Evolutionary conservation across 2,797 vertebrate genomes (phyloP).

Genomic region (Clarias laeviceps): DNA sequence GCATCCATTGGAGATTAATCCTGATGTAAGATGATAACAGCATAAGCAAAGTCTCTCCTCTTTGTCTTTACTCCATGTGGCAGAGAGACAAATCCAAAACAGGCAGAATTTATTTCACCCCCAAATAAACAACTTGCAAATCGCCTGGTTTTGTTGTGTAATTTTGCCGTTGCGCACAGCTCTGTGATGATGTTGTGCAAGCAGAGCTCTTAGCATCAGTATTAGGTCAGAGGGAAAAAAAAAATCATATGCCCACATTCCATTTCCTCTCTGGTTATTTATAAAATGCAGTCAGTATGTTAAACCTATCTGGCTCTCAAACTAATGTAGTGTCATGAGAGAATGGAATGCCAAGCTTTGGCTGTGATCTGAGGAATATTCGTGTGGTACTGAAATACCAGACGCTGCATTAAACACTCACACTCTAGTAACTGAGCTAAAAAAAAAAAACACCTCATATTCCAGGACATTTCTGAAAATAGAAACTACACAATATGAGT

Average conservation of each 20-base stretch:
- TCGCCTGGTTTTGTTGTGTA: conserved; percentile 74
- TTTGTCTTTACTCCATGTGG: conserved; percentile 68
- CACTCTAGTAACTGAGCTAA: background rate
- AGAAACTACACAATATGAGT: background rate
- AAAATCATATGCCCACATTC: conserved; percentile 63
- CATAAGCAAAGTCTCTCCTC: conserved; percentile 53
- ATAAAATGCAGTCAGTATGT: conserved; percentile 64
- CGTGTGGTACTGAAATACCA: background rate
- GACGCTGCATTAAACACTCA: conserved; percentile 28
- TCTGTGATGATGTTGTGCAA: conserved; percentile 68
- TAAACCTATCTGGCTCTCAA: conserved; percentile 57
- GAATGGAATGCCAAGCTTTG: conserved; percentile 44
- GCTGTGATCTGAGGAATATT: conserved; percentile 32
- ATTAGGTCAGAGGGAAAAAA: conserved; percentile 52
- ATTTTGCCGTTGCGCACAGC: conserved; percentile 66
- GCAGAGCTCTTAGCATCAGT: conserved; percentile 62
- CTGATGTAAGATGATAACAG: conserved; percentile 69
- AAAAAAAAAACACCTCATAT: background rate
- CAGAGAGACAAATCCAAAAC: conserved; percentile 72
- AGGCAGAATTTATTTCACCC: conserved; percentile 72
- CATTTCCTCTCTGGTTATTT: conserved; percentile 69
- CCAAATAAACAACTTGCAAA: conserved; percentile 78
- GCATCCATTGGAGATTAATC: conserved; percentile 78
- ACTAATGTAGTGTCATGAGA: conserved; percentile 64
- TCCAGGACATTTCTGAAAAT: background rate